These are phyloP conservation scores for Synchiropus splendidus DNA, from an alignment of 2,113 vertebrate genomes.

Conservation along the genomic window DNA sequence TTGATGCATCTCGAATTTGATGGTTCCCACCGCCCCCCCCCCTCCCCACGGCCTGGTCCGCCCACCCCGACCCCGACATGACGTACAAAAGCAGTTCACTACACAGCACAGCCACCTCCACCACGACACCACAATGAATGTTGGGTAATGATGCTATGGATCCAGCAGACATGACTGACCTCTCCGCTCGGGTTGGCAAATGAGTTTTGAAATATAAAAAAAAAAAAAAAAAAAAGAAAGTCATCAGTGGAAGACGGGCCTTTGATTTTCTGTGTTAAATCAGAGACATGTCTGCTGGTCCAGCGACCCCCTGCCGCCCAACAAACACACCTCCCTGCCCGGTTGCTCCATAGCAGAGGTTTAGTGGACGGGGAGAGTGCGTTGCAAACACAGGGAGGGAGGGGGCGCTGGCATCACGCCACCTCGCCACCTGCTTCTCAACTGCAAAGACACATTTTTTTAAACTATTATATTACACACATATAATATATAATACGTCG, in stretches of 20 bases:
- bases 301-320: constrained; percentile 7
- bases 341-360: background rate
- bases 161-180: constrained; percentile 26
- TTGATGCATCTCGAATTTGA: constrained; percentile 4
- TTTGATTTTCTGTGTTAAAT: constrained; percentile 1
- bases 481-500: constrained; percentile 54
- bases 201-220: constrained; percentile 17
- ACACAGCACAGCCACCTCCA: constrained; percentile 60
- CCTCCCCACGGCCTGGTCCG: background rate
- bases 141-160: constrained; percentile 45
- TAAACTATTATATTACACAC: constrained; percentile 38
- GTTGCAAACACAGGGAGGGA: background rate
- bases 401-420: constrained; percentile 1
- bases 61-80: constrained; percentile 24
- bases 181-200: constrained; percentile 5
- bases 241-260: constrained; percentile 5
- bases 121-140: constrained; percentile 55
- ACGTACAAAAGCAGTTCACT: constrained; percentile 58
- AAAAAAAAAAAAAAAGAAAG: constrained; percentile 16
- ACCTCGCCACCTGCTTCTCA: constrained; percentile 8
- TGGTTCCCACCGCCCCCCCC: constrained; percentile 23
- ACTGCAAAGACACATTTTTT: constrained; percentile 20
- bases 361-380: background rate
- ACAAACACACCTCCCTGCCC: background rate
- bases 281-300: constrained; percentile 26